Evolutionary conservation across 2,113 vertebrate species (phyloP), one percentile per base, ranked within the genome.

Genomic region (Redunca redunca): DNA sequence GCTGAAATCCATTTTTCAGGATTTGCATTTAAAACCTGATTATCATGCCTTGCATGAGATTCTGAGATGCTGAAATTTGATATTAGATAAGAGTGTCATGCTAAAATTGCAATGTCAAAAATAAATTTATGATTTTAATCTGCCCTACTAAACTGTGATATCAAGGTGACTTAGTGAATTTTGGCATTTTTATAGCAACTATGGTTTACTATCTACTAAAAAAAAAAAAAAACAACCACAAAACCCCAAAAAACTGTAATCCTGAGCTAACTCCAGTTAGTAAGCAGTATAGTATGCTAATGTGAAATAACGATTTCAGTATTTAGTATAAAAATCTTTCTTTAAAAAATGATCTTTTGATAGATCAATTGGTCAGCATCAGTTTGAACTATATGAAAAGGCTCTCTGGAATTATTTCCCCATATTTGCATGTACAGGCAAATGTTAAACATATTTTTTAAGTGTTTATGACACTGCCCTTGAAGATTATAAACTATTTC

Each of bases 81-180:
- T 84, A 88, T 74, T 78, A 91, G 36, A 91, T 86, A 77, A 88
- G 11, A 17, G 13, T 58, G 23, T 33, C 58, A 89, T 60, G 83
- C 48, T 86, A 94, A 86, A 88, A 86, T 92, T 95, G 6, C 30
- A 87, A 83, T 67, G 25, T 82, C 52, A 77, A 74, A 96, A 88
- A 87, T 94, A 91, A 97, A 95, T 93, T 84, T 91, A 67, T 1
- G 2, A 77, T 93, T 96, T 91, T 60, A 95, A 85, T 96, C 55
- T 90, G 3, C 7, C 50, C 62, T 90, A 28, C 43, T 94, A 71
- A 94, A 84, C 52, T 95, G n/a, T 97, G 62, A 94, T 88, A 91
- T 94, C 33, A 93, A 78, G 58, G 28, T 40, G 52, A 48, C 82
- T 91, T 77, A 19, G 36, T 89, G 43, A 84, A 83, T 40, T 90